Evolutionary conservation across 2,797 vertebrate species (phyloP).

Genomic region (Trichosurus vulpecula): DNA sequence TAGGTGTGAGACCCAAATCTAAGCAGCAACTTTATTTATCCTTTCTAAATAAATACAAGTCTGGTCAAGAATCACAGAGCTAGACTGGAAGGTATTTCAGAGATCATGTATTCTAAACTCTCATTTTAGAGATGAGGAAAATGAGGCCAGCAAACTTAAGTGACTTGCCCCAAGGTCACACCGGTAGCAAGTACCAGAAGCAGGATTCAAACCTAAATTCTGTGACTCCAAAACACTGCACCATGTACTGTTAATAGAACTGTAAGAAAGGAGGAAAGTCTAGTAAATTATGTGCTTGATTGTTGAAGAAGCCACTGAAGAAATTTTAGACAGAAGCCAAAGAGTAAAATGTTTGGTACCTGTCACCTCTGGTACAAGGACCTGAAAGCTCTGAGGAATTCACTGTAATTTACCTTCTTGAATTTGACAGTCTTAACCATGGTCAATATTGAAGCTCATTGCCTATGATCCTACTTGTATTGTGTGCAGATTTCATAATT

Average conservation of each 20-base stretch:
- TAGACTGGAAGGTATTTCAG: neutral
- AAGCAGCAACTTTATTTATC: neutral
- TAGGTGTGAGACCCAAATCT: neutral
- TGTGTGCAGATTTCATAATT: neutral
- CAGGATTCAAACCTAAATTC: neutral
- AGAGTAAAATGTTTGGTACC: neutral
- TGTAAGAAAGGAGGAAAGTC: neutral
- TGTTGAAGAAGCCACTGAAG: neutral
- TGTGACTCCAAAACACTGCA: neutral
- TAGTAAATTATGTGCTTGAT: neutral
- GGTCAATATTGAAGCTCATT: neutral
- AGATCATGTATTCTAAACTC: neutral
- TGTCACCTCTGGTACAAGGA: neutral
- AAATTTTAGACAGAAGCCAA: neutral
- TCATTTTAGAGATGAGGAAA: neutral
- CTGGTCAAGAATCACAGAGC: neutral
- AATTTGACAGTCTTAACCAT: neutral
- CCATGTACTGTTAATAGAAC: neutral
- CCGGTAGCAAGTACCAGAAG: neutral
- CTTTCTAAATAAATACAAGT: neutral
- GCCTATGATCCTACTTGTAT: neutral
- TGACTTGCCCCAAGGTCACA: neutral
- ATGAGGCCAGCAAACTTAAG: neutral
- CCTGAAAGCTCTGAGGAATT: neutral
- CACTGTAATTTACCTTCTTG: neutral